Conservation (phyloP, 2,888 invertebrate genomes). For the Himalopsyche kuldschensis region DNA sequence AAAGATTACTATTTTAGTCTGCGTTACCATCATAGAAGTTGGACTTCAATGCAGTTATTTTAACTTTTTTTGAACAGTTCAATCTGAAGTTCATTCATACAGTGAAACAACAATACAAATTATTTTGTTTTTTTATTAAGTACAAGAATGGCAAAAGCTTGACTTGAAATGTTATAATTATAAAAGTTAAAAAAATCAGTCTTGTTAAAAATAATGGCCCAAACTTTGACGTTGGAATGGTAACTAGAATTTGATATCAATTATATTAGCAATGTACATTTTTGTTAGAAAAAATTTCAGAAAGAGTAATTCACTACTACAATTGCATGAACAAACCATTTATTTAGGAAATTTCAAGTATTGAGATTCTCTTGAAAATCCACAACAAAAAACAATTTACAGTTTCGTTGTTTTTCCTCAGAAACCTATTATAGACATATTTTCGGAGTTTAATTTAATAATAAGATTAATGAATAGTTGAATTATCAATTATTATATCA, state of each 20-base stretch:
- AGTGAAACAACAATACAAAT: not conserved
- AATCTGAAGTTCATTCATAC: not conserved
- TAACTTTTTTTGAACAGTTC: too few relatives aligned
- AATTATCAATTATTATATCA: too few relatives aligned
- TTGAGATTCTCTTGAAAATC: too few relatives aligned
- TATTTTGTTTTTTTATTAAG: slow-evolving; percentile 26
- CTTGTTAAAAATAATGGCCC: slow-evolving; percentile 62
- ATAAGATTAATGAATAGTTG: too few relatives aligned
- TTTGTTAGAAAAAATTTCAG: not conserved
- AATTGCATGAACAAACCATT: not conserved
- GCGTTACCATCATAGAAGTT: too few relatives aligned
- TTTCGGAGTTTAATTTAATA: too few relatives aligned
- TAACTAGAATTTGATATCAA: slow-evolving; percentile 31
- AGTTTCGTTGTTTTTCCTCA: too few relatives aligned
- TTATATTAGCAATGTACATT: slow-evolving; percentile 9
- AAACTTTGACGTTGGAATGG: slow-evolving; percentile 37
- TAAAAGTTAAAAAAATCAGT: slow-evolving; percentile 53
- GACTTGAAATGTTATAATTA: slow-evolving; percentile 25
- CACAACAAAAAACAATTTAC: too few relatives aligned
- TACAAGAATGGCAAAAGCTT: slow-evolving; percentile 38
- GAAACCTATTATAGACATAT: too few relatives aligned
- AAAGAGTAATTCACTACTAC: not conserved
- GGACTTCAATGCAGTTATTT: too few relatives aligned
- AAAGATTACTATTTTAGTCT: too few relatives aligned
- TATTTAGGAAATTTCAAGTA: too few relatives aligned